Base-by-base conservation (phyloP, 2,797 vertebrate species). In the Sebastes alutus region DNA sequence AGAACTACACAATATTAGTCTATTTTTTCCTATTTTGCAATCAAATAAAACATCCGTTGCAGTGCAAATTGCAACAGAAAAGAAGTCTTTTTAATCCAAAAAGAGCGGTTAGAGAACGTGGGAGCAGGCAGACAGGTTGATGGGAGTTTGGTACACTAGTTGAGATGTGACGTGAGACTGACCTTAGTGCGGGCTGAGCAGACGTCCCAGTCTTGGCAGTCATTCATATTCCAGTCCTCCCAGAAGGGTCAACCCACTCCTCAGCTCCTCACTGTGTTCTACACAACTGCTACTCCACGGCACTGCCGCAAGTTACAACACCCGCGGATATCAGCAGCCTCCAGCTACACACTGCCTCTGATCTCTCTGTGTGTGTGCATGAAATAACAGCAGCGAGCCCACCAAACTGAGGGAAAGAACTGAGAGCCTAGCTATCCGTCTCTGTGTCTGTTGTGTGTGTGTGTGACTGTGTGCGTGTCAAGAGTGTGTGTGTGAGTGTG, bases 161-260 rank as follows among this genome's bases (percentile, higher is more conserved):
- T 87, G 75, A 84, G 78, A 82, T 81, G 68, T 75, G 87, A 87
- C 69, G 80, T 70, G 68, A 90, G 70, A 96, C 96, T 96, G 94
- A 96, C 95, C 96, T 96, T 87, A 88, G 88, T 55, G 82, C 85
- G 32, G 81, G 85, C 74, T 86, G 92, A 92, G 92, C 85, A 91
- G 92, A 88, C 79, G 66, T 95, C 92, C 92, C 71, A 58, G 73
- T 84, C 87, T 87, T 84, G 85, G 81, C 85, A 88, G 77, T 85
- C 91, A 93, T 93, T 93, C 92, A 94, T 93, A 80, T 89, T 90
- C 82, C 91, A 89, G 81, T 89, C 78, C 82, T 92, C 89, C 88
- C 85, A 80, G 69, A 77, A 77, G 88, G 88, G 90, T 92, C 80
- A 88, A 74, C 87, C 89, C 89, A 86, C 88, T 87, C 84, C 82